Conservation (phyloP, 2,888 invertebrate species). For the Drosophila lutescens region DNA sequence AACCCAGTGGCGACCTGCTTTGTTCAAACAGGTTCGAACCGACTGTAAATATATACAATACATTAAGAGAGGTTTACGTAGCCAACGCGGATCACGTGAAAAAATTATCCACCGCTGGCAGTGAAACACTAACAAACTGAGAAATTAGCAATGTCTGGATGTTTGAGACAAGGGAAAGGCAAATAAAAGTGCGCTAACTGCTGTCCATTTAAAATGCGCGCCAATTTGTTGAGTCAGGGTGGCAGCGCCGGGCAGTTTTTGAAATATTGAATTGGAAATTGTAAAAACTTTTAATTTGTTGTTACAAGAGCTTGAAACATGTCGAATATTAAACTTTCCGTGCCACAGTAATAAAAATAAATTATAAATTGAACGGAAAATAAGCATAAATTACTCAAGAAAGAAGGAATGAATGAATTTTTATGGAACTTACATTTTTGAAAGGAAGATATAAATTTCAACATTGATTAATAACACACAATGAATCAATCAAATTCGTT, state of each 20-base stretch:
- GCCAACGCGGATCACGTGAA: slow-evolving; percentile 67
- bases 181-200: slow-evolving; percentile 1
- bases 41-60: slow-evolving; percentile 54
- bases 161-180: slow-evolving; percentile 27
- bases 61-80: slow-evolving; percentile 57
- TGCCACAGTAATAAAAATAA: too few species aligned
- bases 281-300: too few species aligned
- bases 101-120: slow-evolving; percentile 43
- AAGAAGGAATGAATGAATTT: too few species aligned
- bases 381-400: too few species aligned
- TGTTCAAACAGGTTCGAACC: slow-evolving; percentile 71
- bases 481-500: too few species aligned
- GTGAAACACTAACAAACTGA: slow-evolving; percentile 19
- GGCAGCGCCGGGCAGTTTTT: not conserved
- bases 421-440: too few species aligned
- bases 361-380: too few species aligned
- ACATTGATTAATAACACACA: too few species aligned
- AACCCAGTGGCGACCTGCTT: slow-evolving; percentile 54
- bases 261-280: not conserved
- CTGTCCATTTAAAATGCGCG: slow-evolving; percentile 13
- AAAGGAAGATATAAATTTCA: too few species aligned
- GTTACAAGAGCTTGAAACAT: too few species aligned
- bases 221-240: slow-evolving; percentile 2
- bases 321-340: too few species aligned
- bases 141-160: slow-evolving; percentile 25